Evolutionary conservation across 2,888 invertebrate genomes (phyloP), one percentile per base, ranked within the genome.

Genomic region (Eumacrocentrus americanus): DNA sequence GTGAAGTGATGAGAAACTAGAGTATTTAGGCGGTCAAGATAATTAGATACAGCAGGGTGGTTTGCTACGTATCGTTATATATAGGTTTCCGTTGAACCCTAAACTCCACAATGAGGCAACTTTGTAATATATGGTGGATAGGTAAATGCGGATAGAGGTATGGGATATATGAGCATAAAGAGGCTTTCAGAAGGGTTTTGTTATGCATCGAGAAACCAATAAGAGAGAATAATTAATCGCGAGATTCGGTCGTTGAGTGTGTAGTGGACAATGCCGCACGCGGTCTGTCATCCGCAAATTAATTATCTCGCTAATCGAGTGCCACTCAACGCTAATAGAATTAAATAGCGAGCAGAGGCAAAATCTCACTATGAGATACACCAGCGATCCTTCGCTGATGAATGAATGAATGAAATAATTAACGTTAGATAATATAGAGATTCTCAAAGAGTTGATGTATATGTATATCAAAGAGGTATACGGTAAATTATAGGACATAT

Each of bases 271-370:
- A 29, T 29, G 12, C 29, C 29, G 25, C 29, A 48, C 18, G 52
- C 42, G 44, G 38, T 50, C 20, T 52, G 56, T 23, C 34, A 58
- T 47, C 56, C 53, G 40, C 57, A 61, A 64, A 57, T 61, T 60
- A 61, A 65, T 63, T 63, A 63, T 56, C 29, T 25, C 18, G 58
- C 52, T 65, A 65, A 63, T 63, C 25, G 48, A 55, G 58, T 50
- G 55, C 59, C 60, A 52, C 55, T 65, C 63, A 63, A 40, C 42
- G 52, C 47, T 55, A 62, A 65, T 55, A 47, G 7, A 60, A 63
- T 55, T 44, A 57, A 53, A 52, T 50, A 38, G 38, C 40, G 25
- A 11, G 40, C 38, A 18, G 44, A 23, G 9, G 46, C 29, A 29
- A 52, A 52, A 46, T 52, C 23, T 34, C 16, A 42, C 44, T 42